Percentiles rank a stretch among this genome's conserved stretches.
Evolutionary conservation across 1,140 invertebrate genomes (phyloP).

Genomic region (Monochamus saltuarius): DNA sequence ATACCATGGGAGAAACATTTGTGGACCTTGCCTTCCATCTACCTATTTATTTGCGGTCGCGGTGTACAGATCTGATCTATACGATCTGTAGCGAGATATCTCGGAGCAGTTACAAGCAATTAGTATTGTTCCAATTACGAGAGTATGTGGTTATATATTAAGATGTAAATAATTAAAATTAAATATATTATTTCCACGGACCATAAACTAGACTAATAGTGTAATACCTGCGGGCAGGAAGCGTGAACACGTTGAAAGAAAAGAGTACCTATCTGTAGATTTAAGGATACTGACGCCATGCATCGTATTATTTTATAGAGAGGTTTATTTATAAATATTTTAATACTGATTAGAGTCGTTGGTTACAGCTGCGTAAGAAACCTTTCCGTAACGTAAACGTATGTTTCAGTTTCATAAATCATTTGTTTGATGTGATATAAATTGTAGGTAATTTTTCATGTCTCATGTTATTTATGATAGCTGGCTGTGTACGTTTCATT

Average conservation of each 20-base stretch:
- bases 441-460: background rate
- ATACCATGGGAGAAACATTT: no score
- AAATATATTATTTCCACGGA: slow-evolving; percentile 8
- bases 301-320: background rate
- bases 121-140: slow-evolving; percentile 19
- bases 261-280: background rate
- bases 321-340: background rate
- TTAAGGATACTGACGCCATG: background rate
- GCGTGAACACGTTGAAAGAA: no score
- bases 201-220: background rate
- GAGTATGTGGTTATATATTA: slow-evolving; percentile 15
- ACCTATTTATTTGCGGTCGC: background rate
- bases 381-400: background rate
- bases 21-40: no score
- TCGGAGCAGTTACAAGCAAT: slow-evolving; percentile 10
- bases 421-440: background rate
- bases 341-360: background rate
- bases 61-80: slow-evolving; percentile 1
- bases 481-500: background rate
- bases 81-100: no score
- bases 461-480: background rate
- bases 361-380: background rate
- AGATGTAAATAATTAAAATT: slow-evolving; percentile 8
- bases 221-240: background rate
- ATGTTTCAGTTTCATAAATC: background rate